phyloP scores from a whole-genome alignment of 2,113 vertebrate species.

The Theropithecus gelada region DNA sequence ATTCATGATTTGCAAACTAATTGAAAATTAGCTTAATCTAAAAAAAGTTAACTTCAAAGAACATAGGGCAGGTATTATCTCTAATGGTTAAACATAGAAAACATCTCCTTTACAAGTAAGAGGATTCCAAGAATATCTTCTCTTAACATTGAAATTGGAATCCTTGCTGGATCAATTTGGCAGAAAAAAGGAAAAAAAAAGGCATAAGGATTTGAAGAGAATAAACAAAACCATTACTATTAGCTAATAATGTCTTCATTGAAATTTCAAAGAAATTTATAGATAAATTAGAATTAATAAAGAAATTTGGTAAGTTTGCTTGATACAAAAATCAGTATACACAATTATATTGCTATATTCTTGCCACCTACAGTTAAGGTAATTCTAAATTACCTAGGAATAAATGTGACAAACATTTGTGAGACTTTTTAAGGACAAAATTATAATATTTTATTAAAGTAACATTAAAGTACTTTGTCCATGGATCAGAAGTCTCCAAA shows the following conservation, averaged over 20 bases:
- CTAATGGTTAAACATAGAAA: neutral
- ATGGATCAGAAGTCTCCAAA: neutral
- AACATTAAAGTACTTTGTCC: neutral
- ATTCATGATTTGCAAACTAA: neutral
- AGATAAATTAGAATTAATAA: neutral
- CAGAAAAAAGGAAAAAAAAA: neutral
- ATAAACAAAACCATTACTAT: neutral
- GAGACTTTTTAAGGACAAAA: neutral
- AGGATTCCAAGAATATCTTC: neutral
- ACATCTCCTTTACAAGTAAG: neutral
- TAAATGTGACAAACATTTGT: neutral
- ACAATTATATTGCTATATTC: neutral
- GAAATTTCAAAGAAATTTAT: neutral
- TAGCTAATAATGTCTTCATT: neutral
- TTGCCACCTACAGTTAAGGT: neutral
- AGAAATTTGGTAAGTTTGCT: neutral
- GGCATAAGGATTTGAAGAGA: neutral
- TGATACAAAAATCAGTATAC: neutral
- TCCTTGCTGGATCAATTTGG: neutral
- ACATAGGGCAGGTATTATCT: neutral
- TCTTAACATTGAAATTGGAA: neutral
- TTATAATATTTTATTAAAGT: neutral
- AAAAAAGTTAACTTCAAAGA: neutral
- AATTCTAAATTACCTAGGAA: neutral
- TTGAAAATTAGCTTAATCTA: neutral